phyloP scores from a whole-genome alignment of 2,113 vertebrate species.

The Acanthochromis polyacanthus region DNA sequence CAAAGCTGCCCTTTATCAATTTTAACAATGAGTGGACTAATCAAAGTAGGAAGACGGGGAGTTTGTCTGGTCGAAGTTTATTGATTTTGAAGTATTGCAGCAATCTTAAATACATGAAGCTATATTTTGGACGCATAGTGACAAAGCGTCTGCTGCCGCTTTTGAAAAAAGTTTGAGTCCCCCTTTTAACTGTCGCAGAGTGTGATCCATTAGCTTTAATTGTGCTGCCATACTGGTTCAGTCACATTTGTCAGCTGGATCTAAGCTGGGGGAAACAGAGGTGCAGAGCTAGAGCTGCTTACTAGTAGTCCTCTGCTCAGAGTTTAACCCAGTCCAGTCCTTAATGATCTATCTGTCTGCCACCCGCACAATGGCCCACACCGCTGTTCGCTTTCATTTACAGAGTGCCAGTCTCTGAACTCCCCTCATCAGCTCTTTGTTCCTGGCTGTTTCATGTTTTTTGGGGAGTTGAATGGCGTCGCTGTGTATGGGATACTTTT shows the following conservation, averaged over 20 bases:
- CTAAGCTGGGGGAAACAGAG: slow-evolving; percentile 62
- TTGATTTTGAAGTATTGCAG: slow-evolving; percentile 52
- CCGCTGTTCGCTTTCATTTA: slow-evolving; percentile 83
- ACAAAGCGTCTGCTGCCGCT: slow-evolving; percentile 39
- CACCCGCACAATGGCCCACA: slow-evolving; percentile 80
- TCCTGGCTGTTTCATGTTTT: slow-evolving; percentile 82
- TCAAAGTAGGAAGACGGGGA: slow-evolving; percentile 41
- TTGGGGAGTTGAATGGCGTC: slow-evolving; percentile 71
- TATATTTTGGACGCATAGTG: slow-evolving; percentile 26
- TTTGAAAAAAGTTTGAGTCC: slow-evolving; percentile 68
- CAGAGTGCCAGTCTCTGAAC: slow-evolving; percentile 76
- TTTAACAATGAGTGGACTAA: slow-evolving; percentile 62
- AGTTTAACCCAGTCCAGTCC: slow-evolving; percentile 71
- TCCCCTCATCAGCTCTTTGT: slow-evolving; percentile 82
- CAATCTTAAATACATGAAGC: slow-evolving; percentile 30
- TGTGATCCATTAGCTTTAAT: slow-evolving; percentile 71
- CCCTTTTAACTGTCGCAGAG: slow-evolving; percentile 55
- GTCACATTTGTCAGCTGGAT: slow-evolving; percentile 76
- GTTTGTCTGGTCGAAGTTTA: slow-evolving; percentile 29
- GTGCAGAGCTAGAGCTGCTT: slow-evolving; percentile 68
- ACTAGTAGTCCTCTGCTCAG: slow-evolving; percentile 65
- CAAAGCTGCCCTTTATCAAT: slow-evolving; percentile 54
- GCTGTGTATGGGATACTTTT: slow-evolving; percentile 83
- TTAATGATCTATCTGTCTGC: slow-evolving; percentile 84
- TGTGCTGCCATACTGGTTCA: slow-evolving; percentile 72